phyloP scores from a whole-genome alignment of 2,888 invertebrate genomes.

The Pterostichus madidus region DNA sequence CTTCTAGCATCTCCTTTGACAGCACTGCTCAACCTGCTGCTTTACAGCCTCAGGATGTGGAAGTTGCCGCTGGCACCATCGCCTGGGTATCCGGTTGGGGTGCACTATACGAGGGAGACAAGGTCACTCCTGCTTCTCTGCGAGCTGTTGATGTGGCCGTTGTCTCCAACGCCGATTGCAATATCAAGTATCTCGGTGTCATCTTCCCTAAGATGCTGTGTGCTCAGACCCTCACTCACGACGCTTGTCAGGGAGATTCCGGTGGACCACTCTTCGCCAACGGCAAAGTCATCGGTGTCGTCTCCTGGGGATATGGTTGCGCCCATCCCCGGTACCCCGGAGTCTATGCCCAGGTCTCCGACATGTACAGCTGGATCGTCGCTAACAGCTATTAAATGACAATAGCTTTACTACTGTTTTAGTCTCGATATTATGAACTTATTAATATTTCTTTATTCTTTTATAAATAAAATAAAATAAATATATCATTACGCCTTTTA shows the following conservation, averaged over 20 bases:
- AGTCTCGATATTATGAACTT: too few relatives aligned
- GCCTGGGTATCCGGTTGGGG: conserved; percentile 55
- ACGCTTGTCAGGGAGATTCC: conserved; percentile 54
- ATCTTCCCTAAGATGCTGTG: conserved; percentile 16
- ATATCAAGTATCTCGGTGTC: not conserved
- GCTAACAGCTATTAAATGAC: not conserved
- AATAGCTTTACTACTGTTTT: too few relatives aligned
- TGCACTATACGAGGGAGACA: not conserved
- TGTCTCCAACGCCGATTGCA: conserved; percentile 5
- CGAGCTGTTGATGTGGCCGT: conserved; percentile 47
- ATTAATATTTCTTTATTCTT: too few relatives aligned
- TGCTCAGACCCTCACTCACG: conserved; percentile 24
- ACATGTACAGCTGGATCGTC: conserved; percentile 43
- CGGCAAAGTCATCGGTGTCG: conserved; percentile 47
- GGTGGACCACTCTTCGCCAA: conserved; percentile 45
- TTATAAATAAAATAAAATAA: too few relatives aligned
- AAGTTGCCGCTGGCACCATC: conserved; percentile 32
- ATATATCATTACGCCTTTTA: too few relatives aligned
- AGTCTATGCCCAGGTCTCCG: conserved; percentile 58
- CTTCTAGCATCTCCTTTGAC: not conserved
- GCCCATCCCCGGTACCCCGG: conserved; percentile 38
- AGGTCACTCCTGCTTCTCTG: not conserved
- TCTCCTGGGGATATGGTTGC: conserved; percentile 51
- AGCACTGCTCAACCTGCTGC: not conserved
- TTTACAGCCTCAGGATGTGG: not conserved